Percentiles rank a stretch among this genome's conserved stretches.
phyloP scores from a whole-genome alignment of 2,888 invertebrate genomes.

The Drosophila nr. perissopoda region DNA sequence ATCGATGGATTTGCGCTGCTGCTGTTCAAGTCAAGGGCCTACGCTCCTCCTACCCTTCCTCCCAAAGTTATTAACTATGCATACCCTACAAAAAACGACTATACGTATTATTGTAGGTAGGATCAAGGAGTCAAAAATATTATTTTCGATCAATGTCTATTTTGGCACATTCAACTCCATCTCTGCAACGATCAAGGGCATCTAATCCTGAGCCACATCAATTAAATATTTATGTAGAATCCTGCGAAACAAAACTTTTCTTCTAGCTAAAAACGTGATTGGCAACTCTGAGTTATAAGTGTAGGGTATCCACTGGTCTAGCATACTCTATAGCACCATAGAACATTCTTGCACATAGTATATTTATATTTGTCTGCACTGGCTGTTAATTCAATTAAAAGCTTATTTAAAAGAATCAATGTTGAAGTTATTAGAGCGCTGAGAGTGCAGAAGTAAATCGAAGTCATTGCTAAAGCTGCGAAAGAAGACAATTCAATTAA shows the following conservation, averaged over 20 bases:
- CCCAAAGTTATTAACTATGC: conserved; percentile 41
- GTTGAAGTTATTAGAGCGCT: conserved; percentile 82
- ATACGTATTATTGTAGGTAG: background rate
- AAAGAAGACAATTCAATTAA: conserved; percentile 62
- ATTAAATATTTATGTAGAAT: background rate
- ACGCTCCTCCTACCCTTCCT: conserved; percentile 40
- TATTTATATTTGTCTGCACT: conserved; percentile 23
- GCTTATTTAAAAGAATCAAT: conserved; percentile 67
- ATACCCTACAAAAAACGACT: conserved; percentile 2
- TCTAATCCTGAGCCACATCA: background rate
- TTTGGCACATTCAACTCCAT: background rate
- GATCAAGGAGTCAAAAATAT: background rate
- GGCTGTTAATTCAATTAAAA: conserved; percentile 57
- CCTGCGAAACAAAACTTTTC: background rate
- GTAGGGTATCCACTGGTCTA: conserved; percentile 7
- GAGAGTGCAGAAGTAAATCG: conserved; percentile 62
- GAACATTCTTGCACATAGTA: conserved; percentile 11
- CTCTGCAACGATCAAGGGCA: background rate
- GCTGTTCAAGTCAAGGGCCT: conserved; percentile 44
- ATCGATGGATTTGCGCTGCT: conserved; percentile 39
- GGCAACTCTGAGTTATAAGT: background rate
- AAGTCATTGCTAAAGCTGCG: conserved; percentile 68
- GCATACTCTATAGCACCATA: background rate
- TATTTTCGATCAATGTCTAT: background rate
- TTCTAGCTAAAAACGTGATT: too few species aligned